Base-by-base conservation (phyloP, 2,797 vertebrate species). In the Anguilla marmorata region DNA sequence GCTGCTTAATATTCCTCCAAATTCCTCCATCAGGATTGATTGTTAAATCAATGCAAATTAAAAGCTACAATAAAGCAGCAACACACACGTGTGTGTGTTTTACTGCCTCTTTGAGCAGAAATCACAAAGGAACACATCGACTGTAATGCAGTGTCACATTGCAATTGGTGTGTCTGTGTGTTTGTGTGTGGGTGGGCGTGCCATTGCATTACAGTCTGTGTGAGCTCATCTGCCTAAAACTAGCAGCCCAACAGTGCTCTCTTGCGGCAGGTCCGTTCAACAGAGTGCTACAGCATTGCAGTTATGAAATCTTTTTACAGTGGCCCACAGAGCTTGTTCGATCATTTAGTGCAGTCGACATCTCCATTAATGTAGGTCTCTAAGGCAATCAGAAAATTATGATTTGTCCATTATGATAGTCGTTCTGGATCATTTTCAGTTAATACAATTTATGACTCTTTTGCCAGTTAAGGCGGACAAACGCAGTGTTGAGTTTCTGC, bases 401-500 rank as follows among this genome's bases (percentile, higher is more conserved):
- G 86, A 89, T 92, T 93, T 93, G 60, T 84, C 87, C 88, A 96
- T 95, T 92, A 90, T 90, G 90, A 95, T 95, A 3, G 41, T 95
- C 90, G 92, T 90, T 93, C 92, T 82, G 90, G 92, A 30, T 88
- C 87, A 91, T 90, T 92, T 94, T 93, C 91, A 90, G 90, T 85
- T 95, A 95, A 97, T 95, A 92, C 6, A 88, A 94, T 96, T 96
- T 92, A 90, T 89, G 88, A 87, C 89, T 90, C 91, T 92, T 94
- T 92, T 94, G 92, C 93, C 88, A 92, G 91, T 87, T 90, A 95
- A 93, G 93, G 93, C 91, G 90, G 87, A 93, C 90, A 90, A 90
- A 90, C 86, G 85, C 52, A 93, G 96, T 96, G 93, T 96, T 94
- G 92, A 95, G 96, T 97, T 96, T 96, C 96, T 97, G 96, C 96